A percentile compares a stretch with the other conserved stretches of the same genome.
Evolutionary conservation across 1,140 invertebrate species (phyloP).

Genomic region (Druon quercuslanigerum): DNA sequence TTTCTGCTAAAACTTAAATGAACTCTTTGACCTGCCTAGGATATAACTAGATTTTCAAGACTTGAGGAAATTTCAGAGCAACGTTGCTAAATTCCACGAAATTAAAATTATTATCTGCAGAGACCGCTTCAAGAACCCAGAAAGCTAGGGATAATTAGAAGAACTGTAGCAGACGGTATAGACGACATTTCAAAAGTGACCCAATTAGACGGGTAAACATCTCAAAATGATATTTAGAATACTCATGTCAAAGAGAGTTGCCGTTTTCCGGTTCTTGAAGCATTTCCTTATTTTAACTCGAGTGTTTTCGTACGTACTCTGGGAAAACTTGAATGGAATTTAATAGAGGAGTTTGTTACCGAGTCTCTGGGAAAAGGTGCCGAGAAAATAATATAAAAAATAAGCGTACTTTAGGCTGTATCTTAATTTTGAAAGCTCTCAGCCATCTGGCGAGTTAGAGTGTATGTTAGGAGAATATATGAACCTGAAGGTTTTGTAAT

Average conservation of each 20-base stretch:
- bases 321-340: not conserved
- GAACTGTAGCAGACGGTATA: not conserved
- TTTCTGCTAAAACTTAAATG: too few relatives aligned
- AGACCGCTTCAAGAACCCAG: not conserved
- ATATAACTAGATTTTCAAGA: too few relatives aligned
- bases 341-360: not conserved
- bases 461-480: too few relatives aligned
- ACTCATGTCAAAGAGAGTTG: slow-evolving; percentile 20
- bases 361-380: not conserved
- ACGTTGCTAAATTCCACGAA: not conserved
- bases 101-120: not conserved
- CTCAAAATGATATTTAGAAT: not conserved
- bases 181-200: not conserved
- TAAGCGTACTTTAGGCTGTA: not conserved
- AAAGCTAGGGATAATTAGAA: not conserved
- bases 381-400: not conserved
- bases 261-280: not conserved
- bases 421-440: not conserved
- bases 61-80: too few relatives aligned
- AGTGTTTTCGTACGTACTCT: not conserved
- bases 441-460: too few relatives aligned
- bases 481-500: too few relatives aligned
- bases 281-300: slow-evolving; percentile 2
- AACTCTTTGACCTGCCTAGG: too few relatives aligned
- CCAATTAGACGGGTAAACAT: slow-evolving; percentile 6